Evolutionary conservation across 1,140 invertebrate species (phyloP).

Genomic region (Bombus consobrinus): DNA sequence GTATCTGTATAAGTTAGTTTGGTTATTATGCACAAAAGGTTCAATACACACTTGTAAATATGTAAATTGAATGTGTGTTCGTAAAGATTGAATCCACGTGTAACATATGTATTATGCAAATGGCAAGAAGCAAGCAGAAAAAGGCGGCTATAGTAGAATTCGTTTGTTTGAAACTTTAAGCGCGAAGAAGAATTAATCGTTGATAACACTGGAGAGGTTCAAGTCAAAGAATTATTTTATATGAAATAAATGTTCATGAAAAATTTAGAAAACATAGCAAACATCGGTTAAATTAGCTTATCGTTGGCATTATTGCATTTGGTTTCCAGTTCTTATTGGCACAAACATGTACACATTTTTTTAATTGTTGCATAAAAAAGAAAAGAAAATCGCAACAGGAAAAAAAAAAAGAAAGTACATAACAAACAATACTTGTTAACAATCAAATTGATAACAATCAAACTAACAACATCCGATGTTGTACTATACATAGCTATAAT

Average conservation of each 20-base stretch:
- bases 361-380: background rate
- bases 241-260: too few relatives aligned
- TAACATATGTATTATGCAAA: constrained; percentile 32
- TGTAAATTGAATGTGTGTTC: constrained; percentile 1
- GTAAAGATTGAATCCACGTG: background rate
- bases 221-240: background rate
- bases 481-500: too few relatives aligned
- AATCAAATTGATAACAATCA: background rate
- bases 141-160: background rate
- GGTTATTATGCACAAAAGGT: background rate
- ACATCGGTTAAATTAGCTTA: background rate
- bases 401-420: background rate
- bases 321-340: constrained; percentile 20
- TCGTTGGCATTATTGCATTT: background rate
- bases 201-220: background rate
- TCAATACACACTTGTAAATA: background rate
- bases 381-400: too few relatives aligned
- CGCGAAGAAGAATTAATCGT: background rate
- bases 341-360: background rate
- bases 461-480: constrained; percentile 25
- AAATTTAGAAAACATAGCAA: background rate
- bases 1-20: background rate
- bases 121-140: constrained; percentile 39
- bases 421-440: background rate
- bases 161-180: background rate